A percentile compares a stretch with the other conserved stretches of the same genome.
These are phyloP conservation scores for Thamnaconus septentrionalis DNA, from an alignment of 2,113 vertebrate species.

Conservation along the genomic window DNA sequence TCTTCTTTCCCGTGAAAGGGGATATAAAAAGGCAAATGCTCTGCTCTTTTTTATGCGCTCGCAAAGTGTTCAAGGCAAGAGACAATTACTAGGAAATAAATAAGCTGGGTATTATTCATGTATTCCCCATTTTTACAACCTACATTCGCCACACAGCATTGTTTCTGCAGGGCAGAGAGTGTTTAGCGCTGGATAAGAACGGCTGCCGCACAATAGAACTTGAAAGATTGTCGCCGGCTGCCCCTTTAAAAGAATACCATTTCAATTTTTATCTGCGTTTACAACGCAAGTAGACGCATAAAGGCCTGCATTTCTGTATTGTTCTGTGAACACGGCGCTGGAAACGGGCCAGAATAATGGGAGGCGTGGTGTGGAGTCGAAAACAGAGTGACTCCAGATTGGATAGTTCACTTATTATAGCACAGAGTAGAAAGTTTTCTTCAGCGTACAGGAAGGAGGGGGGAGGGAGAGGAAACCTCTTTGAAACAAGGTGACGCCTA, in stretches of 20 bases:
- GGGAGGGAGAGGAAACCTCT: slow-evolving; percentile 42
- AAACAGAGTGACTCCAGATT: slow-evolving; percentile 24
- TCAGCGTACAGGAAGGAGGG: slow-evolving; percentile 59
- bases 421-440: slow-evolving; percentile 24
- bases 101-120: slow-evolving; percentile 33
- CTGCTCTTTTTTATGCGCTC: too few species aligned
- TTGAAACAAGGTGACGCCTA: slow-evolving; percentile 62
- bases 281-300: slow-evolving; percentile 35
- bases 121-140: slow-evolving; percentile 32
- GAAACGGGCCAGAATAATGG: slow-evolving; percentile 10
- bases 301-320: slow-evolving; percentile 18
- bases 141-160: slow-evolving; percentile 32
- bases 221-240: slow-evolving; percentile 53
- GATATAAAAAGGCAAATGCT: too few species aligned
- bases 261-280: slow-evolving; percentile 40
- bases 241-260: slow-evolving; percentile 36
- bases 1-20: background rate
- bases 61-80: background rate
- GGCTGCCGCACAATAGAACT: slow-evolving; percentile 42
- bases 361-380: background rate
- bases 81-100: slow-evolving; percentile 33
- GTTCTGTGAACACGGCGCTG: slow-evolving; percentile 5
- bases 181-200: slow-evolving; percentile 42
- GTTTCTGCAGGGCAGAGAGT: slow-evolving; percentile 33
- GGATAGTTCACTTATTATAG: slow-evolving; percentile 34